These are phyloP conservation scores for Thunnus thynnus DNA, from an alignment of 2,113 vertebrate species.

Conservation along the genomic window DNA sequence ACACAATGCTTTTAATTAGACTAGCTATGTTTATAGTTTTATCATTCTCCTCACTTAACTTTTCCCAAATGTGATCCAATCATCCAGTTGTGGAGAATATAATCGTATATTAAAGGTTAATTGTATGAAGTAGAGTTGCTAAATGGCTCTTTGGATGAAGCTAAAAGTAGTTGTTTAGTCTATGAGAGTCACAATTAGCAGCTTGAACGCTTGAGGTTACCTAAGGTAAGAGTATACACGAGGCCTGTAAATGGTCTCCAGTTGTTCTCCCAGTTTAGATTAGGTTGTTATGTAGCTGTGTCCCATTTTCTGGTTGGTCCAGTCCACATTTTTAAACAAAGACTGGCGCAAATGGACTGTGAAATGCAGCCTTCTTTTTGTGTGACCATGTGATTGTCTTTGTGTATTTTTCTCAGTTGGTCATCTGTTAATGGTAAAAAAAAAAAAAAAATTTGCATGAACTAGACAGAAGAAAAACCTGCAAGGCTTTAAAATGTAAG, in stretches of 20 bases:
- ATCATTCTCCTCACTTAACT: neutral
- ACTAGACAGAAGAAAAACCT: neutral
- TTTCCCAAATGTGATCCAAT: neutral
- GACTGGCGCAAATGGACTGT: no score
- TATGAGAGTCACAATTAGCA: neutral
- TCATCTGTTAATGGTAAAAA: neutral
- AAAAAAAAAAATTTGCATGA: neutral
- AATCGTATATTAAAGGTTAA: neutral
- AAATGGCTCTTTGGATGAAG: neutral
- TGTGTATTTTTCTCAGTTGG: neutral
- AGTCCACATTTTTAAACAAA: neutral
- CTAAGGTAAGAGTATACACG: constrained; percentile 2
- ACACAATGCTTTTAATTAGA: neutral
- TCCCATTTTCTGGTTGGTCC: neutral
- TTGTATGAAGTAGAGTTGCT: neutral
- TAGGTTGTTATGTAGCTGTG: neutral
- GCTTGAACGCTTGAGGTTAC: neutral
- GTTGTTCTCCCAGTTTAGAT: neutral
- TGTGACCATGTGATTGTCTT: no score
- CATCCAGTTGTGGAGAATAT: neutral
- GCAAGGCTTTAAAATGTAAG: no score
- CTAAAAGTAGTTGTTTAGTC: neutral
- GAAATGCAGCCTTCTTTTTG: neutral
- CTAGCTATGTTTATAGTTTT: neutral
- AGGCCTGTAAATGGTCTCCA: constrained; percentile 17